A percentile compares a stretch with the other conserved stretches of the same genome.
Conservation (phyloP, 2,888 invertebrate genomes). For the Rugalucina vietnamica region DNA sequence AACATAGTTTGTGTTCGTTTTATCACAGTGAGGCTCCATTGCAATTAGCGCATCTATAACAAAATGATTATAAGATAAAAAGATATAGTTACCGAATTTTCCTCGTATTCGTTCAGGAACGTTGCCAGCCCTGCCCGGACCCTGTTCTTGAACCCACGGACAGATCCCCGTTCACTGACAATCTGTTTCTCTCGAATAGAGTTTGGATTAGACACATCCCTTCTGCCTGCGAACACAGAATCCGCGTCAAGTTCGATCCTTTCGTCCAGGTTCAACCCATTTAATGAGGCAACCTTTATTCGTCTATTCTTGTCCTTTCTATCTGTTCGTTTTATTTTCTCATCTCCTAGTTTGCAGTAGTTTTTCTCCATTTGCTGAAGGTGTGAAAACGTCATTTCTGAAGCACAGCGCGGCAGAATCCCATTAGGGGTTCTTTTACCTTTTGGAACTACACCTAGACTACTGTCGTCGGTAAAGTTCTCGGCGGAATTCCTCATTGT, state of each 20-base stretch:
- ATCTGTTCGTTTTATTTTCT: slow-evolving; percentile 32
- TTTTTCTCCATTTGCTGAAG: slow-evolving; percentile 57
- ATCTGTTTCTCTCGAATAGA: slow-evolving; percentile 85
- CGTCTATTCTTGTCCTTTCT: slow-evolving; percentile 27
- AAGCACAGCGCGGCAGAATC: slow-evolving; percentile 35
- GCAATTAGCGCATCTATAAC: too few species aligned
- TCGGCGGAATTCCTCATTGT: slow-evolving; percentile 45
- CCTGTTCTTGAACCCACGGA: slow-evolving; percentile 96
- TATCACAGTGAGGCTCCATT: too few species aligned
- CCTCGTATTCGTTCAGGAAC: slow-evolving; percentile 85
- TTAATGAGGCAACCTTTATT: slow-evolving; percentile 53
- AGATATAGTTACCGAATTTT: slow-evolving; percentile 49
- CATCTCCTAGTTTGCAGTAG: slow-evolving; percentile 59
- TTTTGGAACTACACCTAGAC: slow-evolving; percentile 5
- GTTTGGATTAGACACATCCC: slow-evolving; percentile 73
- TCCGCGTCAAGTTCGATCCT: slow-evolving; percentile 32
- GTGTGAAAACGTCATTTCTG: slow-evolving; percentile 47
- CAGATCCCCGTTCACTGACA: slow-evolving; percentile 95
- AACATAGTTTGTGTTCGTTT: too few species aligned
- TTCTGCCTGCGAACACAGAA: slow-evolving; percentile 69
- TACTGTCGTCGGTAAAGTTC: slow-evolving; percentile 39
- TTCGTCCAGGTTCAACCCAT: slow-evolving; percentile 25
- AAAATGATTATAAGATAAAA: too few species aligned
- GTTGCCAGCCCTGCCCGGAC: slow-evolving; percentile 97
- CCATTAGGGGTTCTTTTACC: slow-evolving; percentile 23